These are phyloP conservation scores for Caenorhabditis imperialis DNA, from an alignment of 2,888 invertebrate species.

Conservation along the genomic window DNA sequence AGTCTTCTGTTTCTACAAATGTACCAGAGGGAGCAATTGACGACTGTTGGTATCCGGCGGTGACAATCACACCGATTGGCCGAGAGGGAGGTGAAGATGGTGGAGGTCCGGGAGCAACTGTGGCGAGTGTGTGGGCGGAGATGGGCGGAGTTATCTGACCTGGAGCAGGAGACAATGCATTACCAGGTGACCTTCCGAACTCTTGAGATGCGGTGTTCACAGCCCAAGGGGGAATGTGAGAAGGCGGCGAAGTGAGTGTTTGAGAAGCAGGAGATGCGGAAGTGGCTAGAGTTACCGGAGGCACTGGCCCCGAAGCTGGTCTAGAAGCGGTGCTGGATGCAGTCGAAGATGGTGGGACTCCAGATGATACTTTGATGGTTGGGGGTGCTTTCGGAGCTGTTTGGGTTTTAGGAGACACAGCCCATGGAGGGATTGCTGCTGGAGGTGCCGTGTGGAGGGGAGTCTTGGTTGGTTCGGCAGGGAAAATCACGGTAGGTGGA, in stretches of 20 bases:
- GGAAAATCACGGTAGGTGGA: not conserved
- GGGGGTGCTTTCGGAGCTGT: no score
- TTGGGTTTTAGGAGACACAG: slow-evolving; percentile 4
- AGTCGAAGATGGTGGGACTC: no score
- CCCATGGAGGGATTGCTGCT: slow-evolving; percentile 20
- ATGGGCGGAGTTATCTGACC: no score
- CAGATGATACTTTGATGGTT: no score
- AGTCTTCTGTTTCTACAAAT: slow-evolving; percentile 26
- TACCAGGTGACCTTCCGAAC: not conserved
- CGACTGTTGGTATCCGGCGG: not conserved
- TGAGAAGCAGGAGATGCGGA: not conserved
- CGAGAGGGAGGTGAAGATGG: no score
- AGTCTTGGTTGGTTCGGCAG: no score
- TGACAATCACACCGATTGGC: no score
- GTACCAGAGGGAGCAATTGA: slow-evolving; percentile 2
- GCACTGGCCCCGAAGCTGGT: not conserved
- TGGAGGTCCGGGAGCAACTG: no score
- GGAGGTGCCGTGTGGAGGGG: slow-evolving; percentile 5
- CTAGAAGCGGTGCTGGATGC: not conserved
- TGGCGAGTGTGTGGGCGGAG: no score
- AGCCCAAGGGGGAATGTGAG: not conserved
- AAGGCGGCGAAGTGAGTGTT: not conserved
- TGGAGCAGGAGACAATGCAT: not conserved
- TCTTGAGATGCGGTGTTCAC: no score
- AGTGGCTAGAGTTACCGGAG: slow-evolving; percentile 25